Conservation (phyloP, 2,113 vertebrate species). For the Eptesicus fuscus region DNA sequence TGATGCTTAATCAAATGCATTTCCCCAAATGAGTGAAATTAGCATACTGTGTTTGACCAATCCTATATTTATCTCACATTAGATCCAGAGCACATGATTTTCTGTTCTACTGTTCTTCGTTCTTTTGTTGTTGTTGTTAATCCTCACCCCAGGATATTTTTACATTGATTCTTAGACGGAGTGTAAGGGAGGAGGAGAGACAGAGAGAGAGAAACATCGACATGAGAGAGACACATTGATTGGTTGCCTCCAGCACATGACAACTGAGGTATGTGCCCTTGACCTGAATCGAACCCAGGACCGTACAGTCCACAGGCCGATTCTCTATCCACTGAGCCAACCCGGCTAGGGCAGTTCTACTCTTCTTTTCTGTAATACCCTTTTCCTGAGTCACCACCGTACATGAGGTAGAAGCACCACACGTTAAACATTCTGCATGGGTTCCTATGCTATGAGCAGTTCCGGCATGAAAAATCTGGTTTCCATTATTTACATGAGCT, state of each 20-base stretch:
- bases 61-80: background rate
- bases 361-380: background rate
- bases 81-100: background rate
- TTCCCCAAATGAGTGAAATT: background rate
- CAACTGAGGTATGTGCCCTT: too few species aligned
- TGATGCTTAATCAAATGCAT: background rate
- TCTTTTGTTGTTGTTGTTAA: too few species aligned
- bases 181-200: too few species aligned
- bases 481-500: background rate
- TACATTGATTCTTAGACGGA: too few species aligned
- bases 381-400: background rate
- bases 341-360: accelerated
- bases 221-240: too few species aligned
- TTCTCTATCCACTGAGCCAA: too few species aligned
- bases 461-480: background rate
- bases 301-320: too few species aligned
- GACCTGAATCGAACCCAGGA: too few species aligned
- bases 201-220: too few species aligned
- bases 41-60: background rate
- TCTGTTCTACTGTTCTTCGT: background rate
- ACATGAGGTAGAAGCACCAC: background rate
- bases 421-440: background rate
- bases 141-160: too few species aligned
- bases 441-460: background rate
- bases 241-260: too few species aligned